phyloP scores from a whole-genome alignment of 23 tunicate genomes.

The Aplidium turbinatum region DNA sequence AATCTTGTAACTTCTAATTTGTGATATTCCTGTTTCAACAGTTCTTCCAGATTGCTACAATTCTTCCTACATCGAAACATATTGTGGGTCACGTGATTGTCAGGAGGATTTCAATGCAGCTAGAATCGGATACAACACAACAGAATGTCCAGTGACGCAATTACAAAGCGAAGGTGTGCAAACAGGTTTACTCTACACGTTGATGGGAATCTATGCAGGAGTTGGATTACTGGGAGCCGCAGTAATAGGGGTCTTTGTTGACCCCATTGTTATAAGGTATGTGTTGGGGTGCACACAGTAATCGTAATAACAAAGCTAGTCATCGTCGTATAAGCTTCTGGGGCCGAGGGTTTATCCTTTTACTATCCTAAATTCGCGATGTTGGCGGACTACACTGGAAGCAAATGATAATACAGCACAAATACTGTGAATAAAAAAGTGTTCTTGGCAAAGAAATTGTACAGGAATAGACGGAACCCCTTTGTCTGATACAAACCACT shows the following conservation, averaged over 20 bases:
- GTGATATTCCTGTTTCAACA: too few relatives aligned
- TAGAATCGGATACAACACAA: conserved; percentile 17
- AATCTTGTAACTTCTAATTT: too few relatives aligned
- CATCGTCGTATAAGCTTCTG: too few relatives aligned
- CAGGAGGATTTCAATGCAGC: conserved; percentile 46
- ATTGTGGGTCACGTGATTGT: conserved; percentile 80
- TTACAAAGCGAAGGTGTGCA: conserved; percentile 15
- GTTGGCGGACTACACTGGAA: too few relatives aligned
- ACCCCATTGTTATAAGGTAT: conserved; percentile 58
- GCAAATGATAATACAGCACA: too few relatives aligned
- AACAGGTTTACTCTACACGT: conserved; percentile 36
- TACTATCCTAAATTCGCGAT: too few relatives aligned
- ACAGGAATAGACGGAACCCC: too few relatives aligned
- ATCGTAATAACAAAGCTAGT: too few relatives aligned
- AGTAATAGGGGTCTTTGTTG: conserved; percentile 66
- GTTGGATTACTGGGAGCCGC: conserved; percentile 68
- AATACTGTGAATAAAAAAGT: too few relatives aligned
- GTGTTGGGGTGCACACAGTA: not conserved
- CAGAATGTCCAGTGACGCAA: conserved; percentile 8
- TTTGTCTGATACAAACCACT: too few relatives aligned
- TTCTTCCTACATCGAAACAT: conserved; percentile 45
- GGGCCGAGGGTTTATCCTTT: too few relatives aligned
- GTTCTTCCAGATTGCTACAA: conserved; percentile 68
- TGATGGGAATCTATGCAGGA: conserved; percentile 92
- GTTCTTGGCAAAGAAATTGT: too few relatives aligned